Percentiles rank a stretch among this genome's conserved stretches.
These are phyloP conservation scores for Malacoraja senta DNA, from an alignment of 2,797 vertebrate species.

Conservation along the genomic window DNA sequence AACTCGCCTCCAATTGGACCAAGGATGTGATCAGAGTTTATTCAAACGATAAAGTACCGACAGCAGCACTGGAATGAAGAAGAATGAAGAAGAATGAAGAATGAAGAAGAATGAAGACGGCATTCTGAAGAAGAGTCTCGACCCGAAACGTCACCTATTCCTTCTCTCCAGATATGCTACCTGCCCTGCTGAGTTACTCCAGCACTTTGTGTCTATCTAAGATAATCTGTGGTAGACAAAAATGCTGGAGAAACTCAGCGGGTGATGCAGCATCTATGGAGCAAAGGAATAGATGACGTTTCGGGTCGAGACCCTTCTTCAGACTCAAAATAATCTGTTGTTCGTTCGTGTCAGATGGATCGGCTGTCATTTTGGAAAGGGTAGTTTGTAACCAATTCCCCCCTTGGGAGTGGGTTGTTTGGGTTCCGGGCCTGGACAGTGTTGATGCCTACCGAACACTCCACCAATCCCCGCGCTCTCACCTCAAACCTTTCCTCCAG, in stretches of 20 bases:
- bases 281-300: no score
- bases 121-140: neutral
- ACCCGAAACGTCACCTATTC: no score
- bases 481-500: neutral
- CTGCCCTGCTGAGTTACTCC: no score
- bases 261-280: no score
- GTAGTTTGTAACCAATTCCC: neutral
- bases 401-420: neutral
- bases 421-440: neutral
- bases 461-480: neutral
- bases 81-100: neutral
- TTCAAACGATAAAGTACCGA: neutral
- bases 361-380: neutral
- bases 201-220: no score
- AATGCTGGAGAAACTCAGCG: no score
- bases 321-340: neutral
- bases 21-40: neutral
- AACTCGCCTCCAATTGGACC: neutral
- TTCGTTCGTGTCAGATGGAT: neutral
- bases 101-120: neutral
- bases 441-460: no score
- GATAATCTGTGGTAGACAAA: neutral
- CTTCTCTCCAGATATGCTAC: no score
- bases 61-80: neutral
- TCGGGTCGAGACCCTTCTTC: no score